Evolutionary conservation across 2,113 vertebrate genomes (phyloP).

Genomic region (Nerophis ophidion): DNA sequence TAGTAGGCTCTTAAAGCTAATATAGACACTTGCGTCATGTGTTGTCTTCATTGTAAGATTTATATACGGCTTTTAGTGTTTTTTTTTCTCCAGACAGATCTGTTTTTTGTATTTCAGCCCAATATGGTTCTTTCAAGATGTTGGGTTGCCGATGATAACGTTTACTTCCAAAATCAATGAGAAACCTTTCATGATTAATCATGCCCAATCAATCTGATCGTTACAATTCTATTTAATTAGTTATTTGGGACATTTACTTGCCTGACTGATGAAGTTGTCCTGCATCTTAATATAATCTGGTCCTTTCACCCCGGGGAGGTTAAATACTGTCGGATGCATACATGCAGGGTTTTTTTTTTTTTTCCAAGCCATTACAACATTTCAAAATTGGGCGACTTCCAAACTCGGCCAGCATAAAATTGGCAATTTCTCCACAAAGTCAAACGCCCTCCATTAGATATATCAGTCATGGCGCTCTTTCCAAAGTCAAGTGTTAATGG

Average conservation of each 20-base stretch:
- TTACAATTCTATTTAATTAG: slow-evolving; percentile 16
- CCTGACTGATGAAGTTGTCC: slow-evolving; percentile 23
- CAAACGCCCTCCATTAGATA: slow-evolving; percentile 31
- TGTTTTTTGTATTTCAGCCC: no score
- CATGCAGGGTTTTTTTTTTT: slow-evolving; percentile 57
- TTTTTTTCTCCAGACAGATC: no score
- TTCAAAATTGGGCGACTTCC: slow-evolving; percentile 39
- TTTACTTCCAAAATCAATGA: slow-evolving; percentile 20
- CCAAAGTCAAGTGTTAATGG: slow-evolving; percentile 39
- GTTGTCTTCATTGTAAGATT: no score
- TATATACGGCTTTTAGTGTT: no score
- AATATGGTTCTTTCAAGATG: no score
- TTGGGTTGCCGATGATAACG: background rate
- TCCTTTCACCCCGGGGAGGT: slow-evolving; percentile 40
- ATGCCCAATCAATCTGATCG: slow-evolving; percentile 33
- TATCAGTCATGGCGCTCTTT: slow-evolving; percentile 38
- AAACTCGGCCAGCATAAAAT: slow-evolving; percentile 40
- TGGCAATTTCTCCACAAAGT: slow-evolving; percentile 37
- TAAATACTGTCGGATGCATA: slow-evolving; percentile 44
- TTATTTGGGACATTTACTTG: slow-evolving; percentile 13
- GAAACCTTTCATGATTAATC: slow-evolving; percentile 35
- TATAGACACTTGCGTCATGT: no score
- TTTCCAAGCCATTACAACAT: slow-evolving; percentile 40
- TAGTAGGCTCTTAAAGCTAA: no score
- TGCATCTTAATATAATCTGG: slow-evolving; percentile 24